Percentiles rank a stretch among this genome's conserved stretches.
Evolutionary conservation across 2,888 invertebrate species (phyloP).

Genomic region (Zelleria hepariella): DNA sequence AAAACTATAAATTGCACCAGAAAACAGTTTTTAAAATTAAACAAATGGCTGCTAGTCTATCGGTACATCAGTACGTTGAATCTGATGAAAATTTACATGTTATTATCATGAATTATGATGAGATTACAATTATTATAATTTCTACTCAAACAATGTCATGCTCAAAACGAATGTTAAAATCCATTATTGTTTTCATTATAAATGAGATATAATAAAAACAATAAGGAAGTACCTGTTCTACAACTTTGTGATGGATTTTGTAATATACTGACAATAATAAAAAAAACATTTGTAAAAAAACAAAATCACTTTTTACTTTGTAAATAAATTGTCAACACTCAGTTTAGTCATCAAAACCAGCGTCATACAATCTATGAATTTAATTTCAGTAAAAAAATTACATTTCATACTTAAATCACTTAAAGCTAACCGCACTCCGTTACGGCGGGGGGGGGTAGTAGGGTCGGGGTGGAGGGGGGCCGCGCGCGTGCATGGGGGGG

Average conservation of each 20-base stretch:
- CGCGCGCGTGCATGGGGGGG: slow-evolving; percentile 34
- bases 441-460: slow-evolving; percentile 58
- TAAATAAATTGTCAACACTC: slow-evolving; percentile 9
- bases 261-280: slow-evolving; percentile 34
- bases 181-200: neutral
- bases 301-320: neutral
- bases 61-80: too few relatives aligned
- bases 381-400: slow-evolving; percentile 54
- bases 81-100: too few relatives aligned
- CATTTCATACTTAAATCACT: slow-evolving; percentile 14
- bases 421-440: slow-evolving; percentile 18
- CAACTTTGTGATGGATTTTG: slow-evolving; percentile 7
- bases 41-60: neutral
- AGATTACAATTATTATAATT: neutral
- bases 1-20: neutral
- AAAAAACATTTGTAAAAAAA: neutral
- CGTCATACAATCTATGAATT: slow-evolving; percentile 30
- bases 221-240: too few relatives aligned
- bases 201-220: neutral
- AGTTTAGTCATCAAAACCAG: slow-evolving; percentile 16
- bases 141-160: neutral
- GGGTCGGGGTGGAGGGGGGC: slow-evolving; percentile 40
- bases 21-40: neutral
- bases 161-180: neutral
- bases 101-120: neutral